Base-by-base conservation (phyloP, 2,888 invertebrate species). In the Geophilus truncorum region DNA sequence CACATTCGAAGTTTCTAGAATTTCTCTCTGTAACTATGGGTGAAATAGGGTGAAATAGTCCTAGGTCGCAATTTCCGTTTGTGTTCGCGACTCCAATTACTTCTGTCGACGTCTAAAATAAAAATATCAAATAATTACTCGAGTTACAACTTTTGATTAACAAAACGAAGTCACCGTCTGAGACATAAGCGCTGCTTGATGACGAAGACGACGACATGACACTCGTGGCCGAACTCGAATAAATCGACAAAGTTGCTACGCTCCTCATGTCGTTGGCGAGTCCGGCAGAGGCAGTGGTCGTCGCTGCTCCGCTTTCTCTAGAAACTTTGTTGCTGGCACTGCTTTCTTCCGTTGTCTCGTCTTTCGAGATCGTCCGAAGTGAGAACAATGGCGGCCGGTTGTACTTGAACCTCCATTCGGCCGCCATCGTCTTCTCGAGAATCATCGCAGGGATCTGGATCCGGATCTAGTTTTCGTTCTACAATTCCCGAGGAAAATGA, bases 221-320 rank as follows among this genome's bases (percentile, higher is more conserved):
- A 15, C 51, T 51, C 4, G 45, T 21, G 1, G 36, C 79, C 23
- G 51, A 45, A 15, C 28, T 51, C 25, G 23, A 21, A n/a, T 57
- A 25, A 1, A 45, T n/a, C 18, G 79, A 51, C n/a, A 57, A 51
- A 23, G 79, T 79, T 5, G 45, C 79, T 23, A 51, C 79, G 32
- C 79, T 79, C n/a, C 79, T n/a, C n/a, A 57, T 79, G 15, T 79
- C 79, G 51, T 79, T n/a, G n/a, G n/a, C n/a, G n/a, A n/a, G 51
- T 51, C 51, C 79, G 1, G 40, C 25, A 2, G 25, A n/a, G 23
- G 23, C n/a, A 2, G 25, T 10, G 2, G 23, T 18, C 4, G 36
- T 18, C 1, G 23, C 45, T 12, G n/a, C 36, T 12, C 36, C 36
- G 25, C 12, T 23, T 51, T 79, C 79, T n/a, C n/a, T n/a, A n/a